A percentile compares a stretch with the other conserved stretches of the same genome.
These are phyloP conservation scores for Patella vulgata DNA, from an alignment of 1,140 invertebrate species.

Conservation along the genomic window DNA sequence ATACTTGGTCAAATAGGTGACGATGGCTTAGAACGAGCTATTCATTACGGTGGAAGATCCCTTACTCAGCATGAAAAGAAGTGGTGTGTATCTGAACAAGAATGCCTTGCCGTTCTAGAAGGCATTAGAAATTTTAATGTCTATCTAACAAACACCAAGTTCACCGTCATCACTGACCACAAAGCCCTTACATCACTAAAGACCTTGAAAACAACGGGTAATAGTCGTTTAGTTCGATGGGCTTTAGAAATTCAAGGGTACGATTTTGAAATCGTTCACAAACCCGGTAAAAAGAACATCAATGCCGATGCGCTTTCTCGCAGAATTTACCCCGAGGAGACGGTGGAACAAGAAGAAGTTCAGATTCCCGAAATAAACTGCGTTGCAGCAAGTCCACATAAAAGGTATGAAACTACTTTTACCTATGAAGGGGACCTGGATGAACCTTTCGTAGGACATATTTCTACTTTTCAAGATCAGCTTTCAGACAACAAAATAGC, in stretches of 20 bases:
- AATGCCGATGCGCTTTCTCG: not conserved
- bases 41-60: constrained; percentile 15
- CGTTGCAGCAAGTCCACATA: too few relatives aligned
- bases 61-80: constrained; percentile 15
- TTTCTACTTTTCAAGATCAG: too few relatives aligned
- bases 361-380: too few relatives aligned
- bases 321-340: too few relatives aligned
- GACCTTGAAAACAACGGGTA: not conserved
- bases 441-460: too few relatives aligned
- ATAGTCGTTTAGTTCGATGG: constrained; percentile 14
- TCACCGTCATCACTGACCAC: constrained; percentile 24
- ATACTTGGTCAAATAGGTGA: constrained; percentile 19
- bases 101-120: constrained; percentile 28
- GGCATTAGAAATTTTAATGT: constrained; percentile 22
- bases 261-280: constrained; percentile 11
- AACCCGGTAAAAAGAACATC: not conserved
- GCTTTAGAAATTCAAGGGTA: constrained; percentile 17
- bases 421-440: too few relatives aligned
- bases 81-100: constrained; percentile 15
- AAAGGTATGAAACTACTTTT: too few relatives aligned
- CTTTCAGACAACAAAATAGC: too few relatives aligned
- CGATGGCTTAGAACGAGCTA: constrained; percentile 2
- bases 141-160: constrained; percentile 17
- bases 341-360: too few relatives aligned
- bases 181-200: constrained; percentile 7